Percentiles rank a stretch among this genome's conserved stretches.
Conservation (phyloP, 2,888 invertebrate species). For the Incurvaria masculella region DNA sequence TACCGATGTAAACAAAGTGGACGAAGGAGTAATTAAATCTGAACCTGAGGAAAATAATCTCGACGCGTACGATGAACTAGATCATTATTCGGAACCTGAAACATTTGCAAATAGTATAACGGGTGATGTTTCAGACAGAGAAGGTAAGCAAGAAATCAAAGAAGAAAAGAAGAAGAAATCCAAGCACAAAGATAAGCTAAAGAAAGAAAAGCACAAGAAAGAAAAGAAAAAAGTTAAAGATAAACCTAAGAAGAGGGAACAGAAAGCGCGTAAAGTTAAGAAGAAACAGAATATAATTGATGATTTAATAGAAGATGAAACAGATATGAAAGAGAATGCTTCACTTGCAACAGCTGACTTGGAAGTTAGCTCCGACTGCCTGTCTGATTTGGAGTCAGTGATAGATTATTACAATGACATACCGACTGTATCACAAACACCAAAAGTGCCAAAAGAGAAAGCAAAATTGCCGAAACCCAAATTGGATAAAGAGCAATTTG, state of each 20-base stretch:
- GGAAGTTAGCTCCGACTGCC: not conserved
- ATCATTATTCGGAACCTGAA: slow-evolving; percentile 27
- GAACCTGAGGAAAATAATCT: not conserved
- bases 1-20: not conserved
- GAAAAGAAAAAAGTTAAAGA: not conserved
- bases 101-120: slow-evolving; percentile 27
- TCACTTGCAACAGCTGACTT: not conserved
- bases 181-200: slow-evolving; percentile 8
- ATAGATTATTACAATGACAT: not conserved
- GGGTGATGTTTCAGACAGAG: slow-evolving; percentile 9
- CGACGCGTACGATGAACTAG: not conserved
- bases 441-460: not conserved
- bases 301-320: not conserved
- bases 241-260: not conserved
- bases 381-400: not conserved
- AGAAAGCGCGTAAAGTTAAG: not conserved
- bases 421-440: not conserved
- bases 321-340: not conserved
- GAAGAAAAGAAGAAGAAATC: not conserved
- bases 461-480: not conserved
- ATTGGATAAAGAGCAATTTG: not conserved
- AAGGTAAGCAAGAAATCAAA: not conserved
- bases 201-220: slow-evolving; percentile 10
- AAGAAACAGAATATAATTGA: not conserved
- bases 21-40: not conserved